phyloP scores from a whole-genome alignment of 2,113 vertebrate species.

The Stegostoma tigrinum region DNA sequence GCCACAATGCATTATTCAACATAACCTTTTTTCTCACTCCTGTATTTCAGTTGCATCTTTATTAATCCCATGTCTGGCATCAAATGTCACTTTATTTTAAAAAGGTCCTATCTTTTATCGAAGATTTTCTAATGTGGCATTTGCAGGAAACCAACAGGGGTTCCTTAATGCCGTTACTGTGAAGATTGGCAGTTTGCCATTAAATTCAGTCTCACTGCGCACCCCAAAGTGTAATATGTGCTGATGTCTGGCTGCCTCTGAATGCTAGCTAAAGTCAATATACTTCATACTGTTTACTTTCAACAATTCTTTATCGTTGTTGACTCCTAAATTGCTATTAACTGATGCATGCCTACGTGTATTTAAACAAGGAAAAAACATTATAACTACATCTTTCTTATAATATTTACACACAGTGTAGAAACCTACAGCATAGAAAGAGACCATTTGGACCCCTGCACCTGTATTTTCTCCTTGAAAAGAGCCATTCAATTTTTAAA shows the following conservation, averaged over 20 bases:
- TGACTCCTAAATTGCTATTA: background rate
- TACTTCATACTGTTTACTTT: background rate
- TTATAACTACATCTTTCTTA: background rate
- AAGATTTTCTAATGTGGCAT: background rate
- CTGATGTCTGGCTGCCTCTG: background rate
- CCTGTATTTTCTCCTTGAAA: too few species aligned
- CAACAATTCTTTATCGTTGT: background rate
- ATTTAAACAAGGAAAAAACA: background rate
- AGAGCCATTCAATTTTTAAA: too few species aligned
- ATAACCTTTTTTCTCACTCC: background rate
- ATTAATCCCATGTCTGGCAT: conserved; percentile 21
- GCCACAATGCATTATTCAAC: conserved; percentile 20
- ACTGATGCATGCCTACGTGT: background rate
- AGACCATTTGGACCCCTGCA: too few species aligned
- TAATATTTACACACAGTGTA: background rate
- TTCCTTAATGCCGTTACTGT: background rate
- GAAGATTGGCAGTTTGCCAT: background rate
- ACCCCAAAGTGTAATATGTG: background rate
- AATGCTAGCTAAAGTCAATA: background rate
- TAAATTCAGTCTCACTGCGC: background rate
- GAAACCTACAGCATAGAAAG: too few species aligned
- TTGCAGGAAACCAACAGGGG: background rate
- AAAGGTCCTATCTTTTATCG: background rate
- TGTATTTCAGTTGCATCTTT: conserved; percentile 15
- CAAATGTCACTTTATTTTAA: conserved; percentile 33